Base-by-base conservation (phyloP, 2,113 vertebrate species). In the Oxyura jamaicensis region DNA sequence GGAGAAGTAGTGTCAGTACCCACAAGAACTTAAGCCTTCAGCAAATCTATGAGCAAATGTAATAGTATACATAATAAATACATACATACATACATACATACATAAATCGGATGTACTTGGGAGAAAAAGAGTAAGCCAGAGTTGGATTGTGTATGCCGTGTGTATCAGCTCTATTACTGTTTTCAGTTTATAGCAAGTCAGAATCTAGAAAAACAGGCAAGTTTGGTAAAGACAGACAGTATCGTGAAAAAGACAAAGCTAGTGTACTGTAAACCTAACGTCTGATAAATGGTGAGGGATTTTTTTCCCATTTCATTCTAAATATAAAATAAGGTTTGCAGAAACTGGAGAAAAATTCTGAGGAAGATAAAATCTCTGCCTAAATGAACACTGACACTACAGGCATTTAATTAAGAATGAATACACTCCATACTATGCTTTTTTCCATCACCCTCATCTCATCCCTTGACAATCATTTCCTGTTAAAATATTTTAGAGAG, bases 141-240 rank as follows among this genome's bases (percentile, higher is more conserved):
- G 22, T 17, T n/a, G 39, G 23, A 69, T 56, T 13, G 35, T 23
- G 0, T 58, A 35, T 29, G 33, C 36, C 50, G 25, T 23, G 21
- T 25, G 28, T 62, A 17, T 87, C 41, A 88, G 15, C 8, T 86
- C n/a, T 44, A 10, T 41, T 67, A 94, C 66, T 59, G 62, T 6
- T 15, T 8, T 15, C 29, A 23, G 6, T 60, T 93, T 53, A 79
- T 13, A 85, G 35, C 42, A 66, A 19, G 35, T 58, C 52, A 93
- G 69, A n/a, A 36, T 65, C 56, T 52, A 75, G 14, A 9, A 67
- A 26, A 73, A 94, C 69, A 84, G 18, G 7, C 14, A 93, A 76
- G 79, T 68, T 76, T 81, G 41, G 12, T 53, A 94, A 55, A 95
- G 44, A 83, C n/a, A 92, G 72, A 83, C 36, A 94, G 73, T 9